Conservation (phyloP, 2,113 vertebrate species). For the Scolopax mira region DNA sequence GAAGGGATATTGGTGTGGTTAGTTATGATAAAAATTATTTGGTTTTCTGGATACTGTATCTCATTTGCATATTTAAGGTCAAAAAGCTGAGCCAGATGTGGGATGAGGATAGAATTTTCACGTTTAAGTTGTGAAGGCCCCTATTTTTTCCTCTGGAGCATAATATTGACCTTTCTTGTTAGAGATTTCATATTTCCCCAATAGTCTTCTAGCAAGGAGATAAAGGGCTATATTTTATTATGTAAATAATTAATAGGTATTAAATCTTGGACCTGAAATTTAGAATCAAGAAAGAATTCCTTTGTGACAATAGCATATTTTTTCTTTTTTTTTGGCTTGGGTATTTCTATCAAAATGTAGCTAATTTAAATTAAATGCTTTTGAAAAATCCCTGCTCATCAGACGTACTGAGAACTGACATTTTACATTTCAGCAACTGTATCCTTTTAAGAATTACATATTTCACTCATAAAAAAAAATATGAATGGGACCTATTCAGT, state of each 20-base stretch:
- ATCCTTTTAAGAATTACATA: neutral
- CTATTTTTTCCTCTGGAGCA: neutral
- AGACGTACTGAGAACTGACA: neutral
- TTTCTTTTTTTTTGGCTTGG: neutral
- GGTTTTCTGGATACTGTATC: neutral
- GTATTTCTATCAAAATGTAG: neutral
- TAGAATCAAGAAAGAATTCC: neutral
- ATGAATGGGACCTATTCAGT: neutral
- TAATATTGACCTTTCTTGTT: neutral
- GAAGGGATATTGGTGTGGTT: neutral
- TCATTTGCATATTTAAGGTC: neutral
- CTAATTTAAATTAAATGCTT: neutral
- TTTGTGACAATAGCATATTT: neutral
- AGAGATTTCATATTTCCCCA: neutral
- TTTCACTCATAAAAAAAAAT: neutral
- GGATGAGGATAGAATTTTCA: neutral
- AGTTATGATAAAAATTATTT: neutral
- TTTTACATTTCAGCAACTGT: neutral
- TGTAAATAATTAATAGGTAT: neutral
- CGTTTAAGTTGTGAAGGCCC: neutral
- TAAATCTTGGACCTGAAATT: neutral
- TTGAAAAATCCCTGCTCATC: neutral
- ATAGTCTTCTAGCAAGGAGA: neutral
- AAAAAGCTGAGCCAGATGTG: neutral
- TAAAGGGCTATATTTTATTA: neutral